phyloP scores from a whole-genome alignment of 1,140 invertebrate genomes.

The Camponotus vicinus region DNA sequence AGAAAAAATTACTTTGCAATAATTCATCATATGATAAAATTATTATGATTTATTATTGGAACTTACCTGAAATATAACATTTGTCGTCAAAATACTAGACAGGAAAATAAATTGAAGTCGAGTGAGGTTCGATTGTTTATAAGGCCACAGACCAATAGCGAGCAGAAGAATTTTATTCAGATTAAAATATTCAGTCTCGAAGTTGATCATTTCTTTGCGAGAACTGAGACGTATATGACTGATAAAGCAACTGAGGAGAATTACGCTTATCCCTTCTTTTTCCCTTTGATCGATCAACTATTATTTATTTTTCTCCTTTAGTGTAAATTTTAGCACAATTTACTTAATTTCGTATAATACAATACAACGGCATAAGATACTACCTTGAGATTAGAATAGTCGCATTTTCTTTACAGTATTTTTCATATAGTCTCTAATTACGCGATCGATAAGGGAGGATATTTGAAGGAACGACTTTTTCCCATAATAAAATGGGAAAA shows the following conservation, averaged over 20 bases:
- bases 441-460: not conserved
- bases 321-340: too few species aligned
- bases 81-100: not conserved
- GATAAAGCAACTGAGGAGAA: too few species aligned
- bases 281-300: too few species aligned
- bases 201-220: not conserved
- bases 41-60: not conserved
- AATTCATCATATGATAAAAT: not conserved
- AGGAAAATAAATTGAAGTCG: not conserved
- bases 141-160: constrained; percentile 2
- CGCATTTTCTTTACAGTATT: too few species aligned
- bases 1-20: not conserved
- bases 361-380: too few species aligned
- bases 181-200: not conserved
- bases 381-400: too few species aligned
- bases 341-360: too few species aligned
- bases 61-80: constrained; percentile 22
- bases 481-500: too few species aligned
- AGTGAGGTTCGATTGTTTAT: not conserved
- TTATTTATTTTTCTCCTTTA: too few species aligned
- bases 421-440: too few species aligned
- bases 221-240: not conserved
- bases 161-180: not conserved
- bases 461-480: too few species aligned
- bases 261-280: too few species aligned